Percentiles rank a stretch among this genome's conserved stretches.
These are phyloP conservation scores for Lithophane ornitopus DNA, from an alignment of 2,888 invertebrate genomes.

Conservation along the genomic window DNA sequence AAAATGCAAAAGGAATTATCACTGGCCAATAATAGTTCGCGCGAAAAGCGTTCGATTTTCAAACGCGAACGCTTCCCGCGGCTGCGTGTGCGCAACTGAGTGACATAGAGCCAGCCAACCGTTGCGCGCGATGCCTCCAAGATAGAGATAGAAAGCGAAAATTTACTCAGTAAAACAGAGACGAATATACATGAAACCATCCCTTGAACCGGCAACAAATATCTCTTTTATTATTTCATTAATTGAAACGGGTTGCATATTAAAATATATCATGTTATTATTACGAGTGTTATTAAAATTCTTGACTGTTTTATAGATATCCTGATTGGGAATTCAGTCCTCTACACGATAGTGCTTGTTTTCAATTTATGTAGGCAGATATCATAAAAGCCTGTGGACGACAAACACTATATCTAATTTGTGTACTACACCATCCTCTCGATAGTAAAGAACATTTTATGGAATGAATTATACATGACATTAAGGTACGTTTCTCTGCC, in stretches of 20 bases:
- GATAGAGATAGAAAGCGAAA: slow-evolving; percentile 71
- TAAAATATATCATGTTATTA: slow-evolving; percentile 75
- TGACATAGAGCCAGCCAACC: slow-evolving; percentile 80
- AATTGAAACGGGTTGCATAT: slow-evolving; percentile 75
- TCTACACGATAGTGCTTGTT: slow-evolving; percentile 1
- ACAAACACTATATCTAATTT: slow-evolving; percentile 9
- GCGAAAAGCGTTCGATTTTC: slow-evolving; percentile 78
- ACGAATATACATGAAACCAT: slow-evolving; percentile 70
- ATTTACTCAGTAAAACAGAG: slow-evolving; percentile 68
- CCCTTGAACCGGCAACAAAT: slow-evolving; percentile 73
- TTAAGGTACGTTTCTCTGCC: background rate
- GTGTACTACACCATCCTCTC: background rate
- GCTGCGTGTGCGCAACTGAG: slow-evolving; percentile 87
- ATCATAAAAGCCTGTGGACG: slow-evolving; percentile 1
- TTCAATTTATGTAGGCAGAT: slow-evolving; percentile 15
- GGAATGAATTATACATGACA: background rate
- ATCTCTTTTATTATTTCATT: slow-evolving; percentile 72
- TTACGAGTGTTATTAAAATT: slow-evolving; percentile 72
- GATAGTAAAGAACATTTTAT: background rate
- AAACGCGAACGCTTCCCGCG: slow-evolving; percentile 80
- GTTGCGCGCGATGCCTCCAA: slow-evolving; percentile 70
- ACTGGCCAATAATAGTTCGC: slow-evolving; percentile 70
- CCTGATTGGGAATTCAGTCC: slow-evolving; percentile 36
- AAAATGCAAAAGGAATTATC: slow-evolving; percentile 64
- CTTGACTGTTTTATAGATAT: slow-evolving; percentile 54